phyloP scores from a whole-genome alignment of 2,797 vertebrate species.

The Sebastolobus altivelis region DNA sequence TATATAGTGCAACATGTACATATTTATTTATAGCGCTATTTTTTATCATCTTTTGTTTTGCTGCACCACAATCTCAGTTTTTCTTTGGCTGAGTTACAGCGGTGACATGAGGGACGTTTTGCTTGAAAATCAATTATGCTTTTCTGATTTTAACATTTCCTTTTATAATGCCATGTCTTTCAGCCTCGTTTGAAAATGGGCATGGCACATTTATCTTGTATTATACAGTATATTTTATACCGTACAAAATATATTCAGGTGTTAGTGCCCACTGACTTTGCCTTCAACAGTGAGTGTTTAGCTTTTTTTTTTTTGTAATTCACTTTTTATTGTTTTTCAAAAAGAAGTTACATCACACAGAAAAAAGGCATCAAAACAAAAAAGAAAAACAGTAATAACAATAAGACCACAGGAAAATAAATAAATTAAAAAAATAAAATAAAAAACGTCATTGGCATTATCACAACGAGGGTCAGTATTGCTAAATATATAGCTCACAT shows the following conservation, averaged over 20 bases:
- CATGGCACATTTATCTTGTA: background rate
- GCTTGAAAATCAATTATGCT: constrained; percentile 1
- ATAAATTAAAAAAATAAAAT: too few species aligned
- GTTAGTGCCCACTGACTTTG: background rate
- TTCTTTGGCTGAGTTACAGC: background rate
- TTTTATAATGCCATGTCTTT: background rate
- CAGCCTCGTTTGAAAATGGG: background rate
- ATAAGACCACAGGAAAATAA: too few species aligned
- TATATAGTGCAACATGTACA: constrained; percentile 22
- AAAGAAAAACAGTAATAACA: too few species aligned
- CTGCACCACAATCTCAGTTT: background rate
- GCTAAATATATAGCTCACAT: too few species aligned
- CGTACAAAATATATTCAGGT: background rate
- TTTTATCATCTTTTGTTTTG: constrained; percentile 20
- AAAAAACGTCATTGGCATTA: too few species aligned
- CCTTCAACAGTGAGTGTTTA: background rate
- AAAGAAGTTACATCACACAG: too few species aligned
- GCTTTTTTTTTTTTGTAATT: background rate
- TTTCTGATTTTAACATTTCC: background rate
- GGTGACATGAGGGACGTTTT: background rate
- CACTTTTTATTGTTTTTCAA: too few species aligned
- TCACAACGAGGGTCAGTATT: too few species aligned
- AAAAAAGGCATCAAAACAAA: too few species aligned
- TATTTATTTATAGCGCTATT: constrained; percentile 10
- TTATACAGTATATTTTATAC: background rate